Base-by-base conservation (phyloP, 1,140 invertebrate species). In the Liolophura sinensis region DNA sequence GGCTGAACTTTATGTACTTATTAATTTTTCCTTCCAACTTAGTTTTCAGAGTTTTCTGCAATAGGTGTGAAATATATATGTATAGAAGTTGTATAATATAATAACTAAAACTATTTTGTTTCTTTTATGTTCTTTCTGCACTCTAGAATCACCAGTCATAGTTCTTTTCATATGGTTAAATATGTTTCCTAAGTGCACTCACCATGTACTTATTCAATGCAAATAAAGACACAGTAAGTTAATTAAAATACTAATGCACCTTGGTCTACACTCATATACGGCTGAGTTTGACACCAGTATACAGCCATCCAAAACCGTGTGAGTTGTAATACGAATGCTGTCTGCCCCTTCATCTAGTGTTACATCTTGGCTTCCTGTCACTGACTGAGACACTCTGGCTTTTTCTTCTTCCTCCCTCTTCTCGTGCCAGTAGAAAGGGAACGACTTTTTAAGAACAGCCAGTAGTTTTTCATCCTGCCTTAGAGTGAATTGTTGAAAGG, bases 231-330 rank as follows among this genome's bases (percentile, higher is more conserved):
- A 50, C 14, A 15, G n/a, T 50, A 50, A 50, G 14, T 14, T n/a
- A 56, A 56, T n/a, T 56, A 22, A 56, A 56, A 15, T 16, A 22
- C 11, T 22, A 24, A 58, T 70, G 75, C 75, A 91, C 90, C 88
- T 89, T 24, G 92, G 82, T 73, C 87, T 84, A 71, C 92, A 85
- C 80, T 89, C 88, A 82, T 91, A 92, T 52, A 92, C 86, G 75
- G 87, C 87, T 72, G 83, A 85, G 80, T 89, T 89, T 49, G 91
- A 92, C 24, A 93, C 87, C 62, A 92, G 83, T 73, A 92, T 85
- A 81, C 91, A 92, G 5, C 90, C 89, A 86, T 79, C 79, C 55
- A 78, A 70, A 15, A 80, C 78, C 22, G 75, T 81, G 70, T 80
- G 77, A 47, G 65, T 72, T 24, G 67, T 69, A 22, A 81, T 55